Conservation (phyloP, 2,888 invertebrate genomes). For the Agriopis aurantiaria region DNA sequence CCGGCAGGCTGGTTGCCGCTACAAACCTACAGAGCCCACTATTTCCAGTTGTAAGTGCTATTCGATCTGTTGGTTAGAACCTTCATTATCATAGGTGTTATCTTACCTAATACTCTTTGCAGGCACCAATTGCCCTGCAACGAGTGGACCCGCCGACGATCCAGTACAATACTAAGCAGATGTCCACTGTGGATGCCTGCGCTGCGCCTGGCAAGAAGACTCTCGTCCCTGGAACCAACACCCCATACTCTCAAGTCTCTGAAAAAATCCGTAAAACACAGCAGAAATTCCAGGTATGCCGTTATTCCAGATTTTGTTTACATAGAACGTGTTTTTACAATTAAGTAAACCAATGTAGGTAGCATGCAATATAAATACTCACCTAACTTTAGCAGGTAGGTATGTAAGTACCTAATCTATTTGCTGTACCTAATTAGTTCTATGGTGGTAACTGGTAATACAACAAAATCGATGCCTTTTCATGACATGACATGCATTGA, state of each 20-base stretch:
- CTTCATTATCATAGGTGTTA: conserved; percentile 29
- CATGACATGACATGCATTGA: neutral
- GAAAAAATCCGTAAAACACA: conserved; percentile 71
- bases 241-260: conserved; percentile 68
- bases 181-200: conserved; percentile 78
- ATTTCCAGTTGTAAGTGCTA: conserved; percentile 76
- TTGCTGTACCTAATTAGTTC: neutral
- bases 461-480: neutral
- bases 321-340: neutral
- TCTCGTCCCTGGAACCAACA: conserved; percentile 77
- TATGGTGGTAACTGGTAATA: neutral
- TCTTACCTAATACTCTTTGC: conserved; percentile 29
- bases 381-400: neutral
- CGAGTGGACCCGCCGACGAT: conserved; percentile 76
- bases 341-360: neutral
- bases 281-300: conserved; percentile 74
- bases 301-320: neutral
- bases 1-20: conserved; percentile 77
- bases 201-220: conserved; percentile 65
- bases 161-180: conserved; percentile 71
- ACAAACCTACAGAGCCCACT: conserved; percentile 77
- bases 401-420: neutral
- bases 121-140: conserved; percentile 81
- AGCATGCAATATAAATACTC: neutral
- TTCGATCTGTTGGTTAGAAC: conserved; percentile 27